Base-by-base conservation (phyloP, 64 coral and sea anemone genomes). In the Dendronephthya gigantea region DNA sequence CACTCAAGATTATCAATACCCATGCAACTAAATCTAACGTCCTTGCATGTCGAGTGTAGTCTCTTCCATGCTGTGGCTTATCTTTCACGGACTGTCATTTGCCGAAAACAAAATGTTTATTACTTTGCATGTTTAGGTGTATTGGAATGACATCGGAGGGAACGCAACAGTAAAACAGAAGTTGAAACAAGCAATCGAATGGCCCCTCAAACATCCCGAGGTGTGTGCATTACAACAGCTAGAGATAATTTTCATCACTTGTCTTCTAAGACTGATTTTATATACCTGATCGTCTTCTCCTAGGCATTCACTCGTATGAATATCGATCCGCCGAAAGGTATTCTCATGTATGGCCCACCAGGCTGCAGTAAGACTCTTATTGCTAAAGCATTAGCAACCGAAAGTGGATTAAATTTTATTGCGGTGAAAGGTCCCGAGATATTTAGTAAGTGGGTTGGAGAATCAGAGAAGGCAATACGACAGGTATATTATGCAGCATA, bases 371-470 rank as follows among this genome's bases (percentile, higher is more conserved):
- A 97, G 87, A 97, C 94, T 15, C 89, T 97, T 8, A 90, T 97
- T 85, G 92, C 94, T 37, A 87, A 90, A 56, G 94, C 94, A 22
- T 84, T 97, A 69, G 94, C 94, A 65, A 97, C 94, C 33, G 94
- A 97, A 58, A 97, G 92, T 48, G 94, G 94, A 33, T 90, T 97
- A 19, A 97, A 97, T 59, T 97, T 97, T 81, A 93, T 97, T 14
- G 92, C 94, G 33, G 91, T 97, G 12, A 97, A 97, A 39, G 94
- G 94, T 82, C 94, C 94, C 51, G 94, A 97, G 39, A 87, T 97
- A 68, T 97, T 93, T 28, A 97, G 90, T 40, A 97, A 97, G 87
- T 97, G 94, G 94, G 94, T 97, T 25, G 94, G 94, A 23, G 94
- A 97, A 35, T 97, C 94, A 15, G 94, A 97, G 84, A 88, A 82